Evolutionary conservation across 2,113 vertebrate species (phyloP).

Genomic region (Rafetus swinhoei): DNA sequence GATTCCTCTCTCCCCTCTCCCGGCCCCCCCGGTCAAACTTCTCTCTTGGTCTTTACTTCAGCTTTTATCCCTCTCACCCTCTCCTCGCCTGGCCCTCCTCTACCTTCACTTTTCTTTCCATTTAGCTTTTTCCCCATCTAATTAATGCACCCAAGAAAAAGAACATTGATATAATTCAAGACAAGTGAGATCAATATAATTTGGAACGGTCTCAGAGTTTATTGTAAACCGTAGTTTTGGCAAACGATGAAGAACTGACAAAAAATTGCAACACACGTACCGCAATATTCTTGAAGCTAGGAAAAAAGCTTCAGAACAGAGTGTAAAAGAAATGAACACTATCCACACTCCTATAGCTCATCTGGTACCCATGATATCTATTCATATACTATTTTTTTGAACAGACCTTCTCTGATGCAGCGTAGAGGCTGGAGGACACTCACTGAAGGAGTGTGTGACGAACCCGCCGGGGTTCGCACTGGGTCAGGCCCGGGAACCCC

Average conservation of each 20-base stretch:
- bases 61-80: not conserved
- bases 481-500: no score
- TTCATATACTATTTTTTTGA: not conserved
- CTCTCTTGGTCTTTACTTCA: not conserved
- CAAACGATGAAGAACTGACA: slow-evolving; percentile 29
- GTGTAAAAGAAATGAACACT: not conserved
- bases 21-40: not conserved
- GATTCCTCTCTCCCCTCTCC: no score
- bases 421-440: rapidly evolving
- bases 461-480: no score
- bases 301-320: not conserved
- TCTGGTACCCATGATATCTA: not conserved
- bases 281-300: not conserved
- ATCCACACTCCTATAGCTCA: not conserved
- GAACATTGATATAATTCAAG: slow-evolving; percentile 41
- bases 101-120: not conserved
- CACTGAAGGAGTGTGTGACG: rapidly evolving
- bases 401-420: not conserved
- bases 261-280: not conserved
- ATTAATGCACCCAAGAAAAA: not conserved
- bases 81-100: not conserved
- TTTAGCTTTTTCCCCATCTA: not conserved
- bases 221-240: slow-evolving; percentile 39
- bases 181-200: slow-evolving; percentile 17
- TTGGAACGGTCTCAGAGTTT: slow-evolving; percentile 16